Evolutionary conservation across 2,888 invertebrate species (phyloP).

Genomic region (Ommatoiulus sabulosus): DNA sequence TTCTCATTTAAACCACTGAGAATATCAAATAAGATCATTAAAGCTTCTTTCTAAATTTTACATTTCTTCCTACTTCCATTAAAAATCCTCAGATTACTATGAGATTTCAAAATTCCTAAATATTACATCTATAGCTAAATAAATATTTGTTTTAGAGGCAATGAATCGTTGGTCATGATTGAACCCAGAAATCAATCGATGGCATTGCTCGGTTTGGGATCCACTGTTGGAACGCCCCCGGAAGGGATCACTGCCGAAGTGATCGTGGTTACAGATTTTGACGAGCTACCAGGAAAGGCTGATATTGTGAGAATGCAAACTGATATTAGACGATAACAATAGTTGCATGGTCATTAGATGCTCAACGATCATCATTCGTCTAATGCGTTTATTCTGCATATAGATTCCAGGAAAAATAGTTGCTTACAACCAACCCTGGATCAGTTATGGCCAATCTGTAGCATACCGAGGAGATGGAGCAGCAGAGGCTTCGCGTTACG

Average conservation of each 20-base stretch:
- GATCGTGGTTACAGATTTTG: conserved; percentile 65
- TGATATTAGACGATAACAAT: too few relatives aligned
- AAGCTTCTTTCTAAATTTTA: too few relatives aligned
- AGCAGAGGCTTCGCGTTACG: conserved; percentile 64
- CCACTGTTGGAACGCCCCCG: conserved; percentile 65
- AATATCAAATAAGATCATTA: not conserved
- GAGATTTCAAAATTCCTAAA: too few relatives aligned
- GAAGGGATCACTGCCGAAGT: conserved; percentile 65
- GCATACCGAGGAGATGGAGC: conserved; percentile 65
- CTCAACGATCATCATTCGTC: not conserved
- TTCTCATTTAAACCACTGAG: not conserved
- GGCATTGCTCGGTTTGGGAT: conserved; percentile 66
- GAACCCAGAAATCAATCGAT: conserved; percentile 64
- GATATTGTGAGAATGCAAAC: not conserved
- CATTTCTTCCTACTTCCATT: too few relatives aligned
- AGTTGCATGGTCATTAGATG: too few relatives aligned
- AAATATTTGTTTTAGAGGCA: conserved; percentile 62
- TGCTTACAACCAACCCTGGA: conserved; percentile 66
- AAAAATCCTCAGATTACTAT: too few relatives aligned
- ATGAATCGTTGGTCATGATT: conserved; percentile 64
- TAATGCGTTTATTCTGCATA: not conserved
- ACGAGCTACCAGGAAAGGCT: conserved; percentile 62
- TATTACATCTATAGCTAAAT: not conserved
- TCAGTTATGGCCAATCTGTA: conserved; percentile 64
- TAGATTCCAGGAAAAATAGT: conserved; percentile 67